Percentiles rank a stretch among this genome's conserved stretches.
phyloP scores from a whole-genome alignment of 1,140 invertebrate species.

The Colletes latitarsis region DNA sequence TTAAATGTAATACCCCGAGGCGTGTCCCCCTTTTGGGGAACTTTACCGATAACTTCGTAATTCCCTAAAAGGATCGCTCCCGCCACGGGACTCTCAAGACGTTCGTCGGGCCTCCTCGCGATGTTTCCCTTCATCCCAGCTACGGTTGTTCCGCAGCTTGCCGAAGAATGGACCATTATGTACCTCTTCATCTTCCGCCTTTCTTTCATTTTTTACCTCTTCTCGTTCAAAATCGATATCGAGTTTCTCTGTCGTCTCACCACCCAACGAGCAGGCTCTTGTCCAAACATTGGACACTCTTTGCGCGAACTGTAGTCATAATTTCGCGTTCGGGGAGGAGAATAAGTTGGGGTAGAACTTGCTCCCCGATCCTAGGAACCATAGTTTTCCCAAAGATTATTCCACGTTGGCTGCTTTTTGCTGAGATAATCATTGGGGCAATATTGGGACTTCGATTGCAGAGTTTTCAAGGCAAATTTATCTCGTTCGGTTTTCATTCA shows the following conservation, averaged over 20 bases:
- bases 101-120: constrained; percentile 24
- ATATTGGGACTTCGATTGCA: not conserved
- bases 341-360: not conserved
- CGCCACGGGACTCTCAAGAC: constrained; percentile 60
- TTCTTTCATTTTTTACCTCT: not conserved
- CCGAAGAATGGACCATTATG: constrained; percentile 29
- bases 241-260: constrained; percentile 24
- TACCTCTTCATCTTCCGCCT: not conserved
- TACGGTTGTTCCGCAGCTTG: constrained; percentile 42
- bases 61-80: constrained; percentile 66
- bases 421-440: not conserved
- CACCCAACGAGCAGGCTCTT: constrained; percentile 29
- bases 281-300: constrained; percentile 36
- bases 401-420: not conserved
- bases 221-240: constrained; percentile 34
- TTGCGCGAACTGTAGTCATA: constrained; percentile 29
- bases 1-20: constrained; percentile 70
- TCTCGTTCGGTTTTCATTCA: too few species aligned
- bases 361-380: too few species aligned
- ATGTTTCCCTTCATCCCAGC: constrained; percentile 46
- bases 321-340: constrained; percentile 3
- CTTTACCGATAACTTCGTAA: constrained; percentile 70
- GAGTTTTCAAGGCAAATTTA: too few species aligned
- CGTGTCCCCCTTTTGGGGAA: constrained; percentile 56
- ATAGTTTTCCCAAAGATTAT: constrained; percentile 7